Percentiles rank a stretch among this genome's conserved stretches.
Conservation (phyloP, 2,888 invertebrate species). For the Lottia scabra region DNA sequence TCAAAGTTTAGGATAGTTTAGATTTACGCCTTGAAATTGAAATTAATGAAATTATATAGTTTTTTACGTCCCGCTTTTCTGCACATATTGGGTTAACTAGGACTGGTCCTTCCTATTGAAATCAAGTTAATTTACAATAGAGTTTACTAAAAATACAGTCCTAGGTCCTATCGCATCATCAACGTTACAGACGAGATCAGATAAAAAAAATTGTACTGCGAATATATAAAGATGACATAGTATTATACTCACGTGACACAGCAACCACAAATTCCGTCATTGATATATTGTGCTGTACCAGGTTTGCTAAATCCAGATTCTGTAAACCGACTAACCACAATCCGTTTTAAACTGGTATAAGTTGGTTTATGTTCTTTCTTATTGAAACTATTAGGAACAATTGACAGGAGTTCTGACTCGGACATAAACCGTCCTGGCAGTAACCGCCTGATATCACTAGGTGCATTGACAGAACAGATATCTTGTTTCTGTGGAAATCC, state of each 20-base stretch:
- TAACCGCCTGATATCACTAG: constrained; percentile 21
- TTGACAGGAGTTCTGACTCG: constrained; percentile 19
- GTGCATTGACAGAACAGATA: constrained; percentile 12
- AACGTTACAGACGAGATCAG: no score
- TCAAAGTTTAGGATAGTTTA: no score
- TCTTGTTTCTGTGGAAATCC: neutral
- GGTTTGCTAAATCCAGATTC: constrained; percentile 7
- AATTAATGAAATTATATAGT: no score
- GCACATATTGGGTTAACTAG: no score
- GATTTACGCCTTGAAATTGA: no score
- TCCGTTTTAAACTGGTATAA: neutral
- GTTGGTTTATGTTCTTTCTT: neutral
- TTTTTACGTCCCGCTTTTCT: no score
- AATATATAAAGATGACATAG: neutral
- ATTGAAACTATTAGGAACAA: constrained; percentile 11
- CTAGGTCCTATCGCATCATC: no score
- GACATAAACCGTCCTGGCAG: constrained; percentile 25
- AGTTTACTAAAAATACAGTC: no score
- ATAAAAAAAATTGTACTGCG: no score
- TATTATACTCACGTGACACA: constrained; percentile 21
- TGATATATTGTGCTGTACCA: neutral
- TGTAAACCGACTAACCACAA: constrained; percentile 12
- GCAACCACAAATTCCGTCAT: constrained; percentile 13
- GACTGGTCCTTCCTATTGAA: no score
- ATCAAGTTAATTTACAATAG: no score